Conservation (phyloP, 1,140 invertebrate species). For the Proctacanthus coquilletti region DNA sequence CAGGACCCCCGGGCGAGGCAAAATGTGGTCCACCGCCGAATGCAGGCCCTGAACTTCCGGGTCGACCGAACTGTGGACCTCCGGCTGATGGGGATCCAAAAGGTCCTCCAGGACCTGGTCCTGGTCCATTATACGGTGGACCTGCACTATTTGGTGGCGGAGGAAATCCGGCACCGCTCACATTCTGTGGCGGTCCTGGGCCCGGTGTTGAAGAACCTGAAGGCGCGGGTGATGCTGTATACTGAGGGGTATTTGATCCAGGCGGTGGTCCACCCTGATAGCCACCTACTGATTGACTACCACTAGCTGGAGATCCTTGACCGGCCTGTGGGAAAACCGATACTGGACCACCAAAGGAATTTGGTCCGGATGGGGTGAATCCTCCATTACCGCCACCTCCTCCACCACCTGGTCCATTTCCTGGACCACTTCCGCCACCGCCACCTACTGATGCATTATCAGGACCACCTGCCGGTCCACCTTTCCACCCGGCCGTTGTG, state of each 20-base stretch:
- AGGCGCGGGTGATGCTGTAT: constrained; percentile 56
- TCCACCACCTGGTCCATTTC: constrained; percentile 1
- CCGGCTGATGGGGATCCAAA: constrained; percentile 48
- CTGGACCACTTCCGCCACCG: constrained; percentile 1
- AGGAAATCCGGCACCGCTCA: constrained; percentile 40
- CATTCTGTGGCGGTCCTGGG: constrained; percentile 42
- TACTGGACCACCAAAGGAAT: constrained; percentile 15
- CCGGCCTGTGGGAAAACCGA: constrained; percentile 26
- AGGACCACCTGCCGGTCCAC: constrained; percentile 4
- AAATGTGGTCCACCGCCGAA: constrained; percentile 50
- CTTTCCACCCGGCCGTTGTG: constrained; percentile 3
- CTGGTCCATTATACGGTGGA: constrained; percentile 46
- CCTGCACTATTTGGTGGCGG: constrained; percentile 44
- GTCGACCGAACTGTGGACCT: constrained; percentile 45
- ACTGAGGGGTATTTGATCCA: constrained; percentile 55
- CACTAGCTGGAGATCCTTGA: constrained; percentile 43
- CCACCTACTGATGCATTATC: constrained; percentile 4
- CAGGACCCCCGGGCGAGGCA: constrained; percentile 41
- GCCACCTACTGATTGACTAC: constrained; percentile 44
- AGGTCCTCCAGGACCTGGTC: constrained; percentile 25
- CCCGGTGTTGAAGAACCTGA: constrained; percentile 60
- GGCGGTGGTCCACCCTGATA: constrained; percentile 49
- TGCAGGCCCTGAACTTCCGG: constrained; percentile 50
- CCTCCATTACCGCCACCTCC: constrained; percentile 22
- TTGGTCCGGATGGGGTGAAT: constrained; percentile 20